Percentiles rank a stretch among this genome's conserved stretches.
Evolutionary conservation across 2,113 vertebrate genomes (phyloP).

Genomic region (Drymodes brunneopygia): DNA sequence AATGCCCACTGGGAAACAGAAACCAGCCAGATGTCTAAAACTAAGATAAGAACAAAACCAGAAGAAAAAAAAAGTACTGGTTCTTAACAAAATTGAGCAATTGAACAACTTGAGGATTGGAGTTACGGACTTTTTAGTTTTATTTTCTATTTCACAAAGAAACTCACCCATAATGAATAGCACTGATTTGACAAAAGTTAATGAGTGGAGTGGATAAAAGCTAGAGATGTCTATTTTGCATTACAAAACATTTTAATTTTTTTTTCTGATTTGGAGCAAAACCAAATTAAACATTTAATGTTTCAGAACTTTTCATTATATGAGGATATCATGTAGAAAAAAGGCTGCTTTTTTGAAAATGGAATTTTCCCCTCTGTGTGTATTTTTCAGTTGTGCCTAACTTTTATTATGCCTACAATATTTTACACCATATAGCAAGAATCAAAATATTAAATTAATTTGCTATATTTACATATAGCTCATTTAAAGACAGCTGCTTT

Average conservation of each 20-base stretch:
- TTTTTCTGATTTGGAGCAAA: not conserved
- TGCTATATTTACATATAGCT: not conserved
- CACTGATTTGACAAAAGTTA: slow-evolving; percentile 53
- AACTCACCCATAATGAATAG: slow-evolving; percentile 26
- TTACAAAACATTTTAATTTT: slow-evolving; percentile 32
- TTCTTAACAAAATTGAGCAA: slow-evolving; percentile 25
- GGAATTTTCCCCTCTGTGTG: not conserved
- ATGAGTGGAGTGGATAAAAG: slow-evolving; percentile 27
- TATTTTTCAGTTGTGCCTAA: slow-evolving; percentile 3
- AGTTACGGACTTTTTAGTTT: slow-evolving; percentile 24
- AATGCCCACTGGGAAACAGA: not conserved
- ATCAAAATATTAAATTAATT: slow-evolving; percentile 23
- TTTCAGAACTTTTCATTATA: slow-evolving; percentile 26
- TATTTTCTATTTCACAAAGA: slow-evolving; percentile 34
- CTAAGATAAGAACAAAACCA: slow-evolving; percentile 12
- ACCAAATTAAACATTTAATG: slow-evolving; percentile 30
- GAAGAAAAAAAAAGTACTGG: not conserved
- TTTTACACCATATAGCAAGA: not conserved
- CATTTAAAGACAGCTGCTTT: slow-evolving; percentile 26
- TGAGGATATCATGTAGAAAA: not conserved
- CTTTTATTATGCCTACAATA: not conserved
- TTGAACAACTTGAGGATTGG: not conserved
- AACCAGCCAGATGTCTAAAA: slow-evolving; percentile 38
- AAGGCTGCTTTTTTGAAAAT: not conserved
- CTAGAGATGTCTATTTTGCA: slow-evolving; percentile 45